These are phyloP conservation scores for Crypturellus tataupa DNA, from an alignment of 2,797 vertebrate species.

Conservation along the genomic window DNA sequence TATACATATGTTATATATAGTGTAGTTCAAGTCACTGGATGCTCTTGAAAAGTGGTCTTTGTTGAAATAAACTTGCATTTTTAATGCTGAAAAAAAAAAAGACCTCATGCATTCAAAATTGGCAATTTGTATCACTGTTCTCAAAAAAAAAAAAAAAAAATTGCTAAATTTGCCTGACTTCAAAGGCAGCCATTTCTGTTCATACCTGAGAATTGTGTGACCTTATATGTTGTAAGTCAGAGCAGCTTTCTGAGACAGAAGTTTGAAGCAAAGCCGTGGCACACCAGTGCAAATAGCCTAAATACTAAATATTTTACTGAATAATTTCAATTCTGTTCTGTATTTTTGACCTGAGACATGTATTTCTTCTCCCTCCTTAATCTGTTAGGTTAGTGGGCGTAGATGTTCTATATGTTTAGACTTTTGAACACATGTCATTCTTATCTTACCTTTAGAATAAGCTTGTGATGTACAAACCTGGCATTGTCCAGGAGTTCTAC, in stretches of 20 bases:
- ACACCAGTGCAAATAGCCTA: background rate
- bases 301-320: constrained; percentile 1
- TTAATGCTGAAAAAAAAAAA: background rate
- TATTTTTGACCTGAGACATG: background rate
- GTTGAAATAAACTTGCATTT: constrained; percentile 3
- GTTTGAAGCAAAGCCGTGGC: background rate
- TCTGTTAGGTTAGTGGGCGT: constrained; percentile 10
- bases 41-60: background rate
- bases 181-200: background rate
- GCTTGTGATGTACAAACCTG: background rate
- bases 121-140: constrained; percentile 12
- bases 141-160: background rate
- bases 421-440: background rate
- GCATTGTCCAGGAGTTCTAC: background rate
- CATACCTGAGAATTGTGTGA: background rate
- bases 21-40: background rate
- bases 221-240: background rate
- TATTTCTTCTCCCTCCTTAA: background rate
- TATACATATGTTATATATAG: background rate
- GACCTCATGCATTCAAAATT: background rate
- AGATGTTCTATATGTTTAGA: background rate
- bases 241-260: background rate
- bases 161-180: constrained; percentile 23
- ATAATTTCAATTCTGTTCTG: background rate
- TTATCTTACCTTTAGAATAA: constrained; percentile 3